phyloP scores from a whole-genome alignment of 1,140 invertebrate species.

The Drosophila sproati region DNA sequence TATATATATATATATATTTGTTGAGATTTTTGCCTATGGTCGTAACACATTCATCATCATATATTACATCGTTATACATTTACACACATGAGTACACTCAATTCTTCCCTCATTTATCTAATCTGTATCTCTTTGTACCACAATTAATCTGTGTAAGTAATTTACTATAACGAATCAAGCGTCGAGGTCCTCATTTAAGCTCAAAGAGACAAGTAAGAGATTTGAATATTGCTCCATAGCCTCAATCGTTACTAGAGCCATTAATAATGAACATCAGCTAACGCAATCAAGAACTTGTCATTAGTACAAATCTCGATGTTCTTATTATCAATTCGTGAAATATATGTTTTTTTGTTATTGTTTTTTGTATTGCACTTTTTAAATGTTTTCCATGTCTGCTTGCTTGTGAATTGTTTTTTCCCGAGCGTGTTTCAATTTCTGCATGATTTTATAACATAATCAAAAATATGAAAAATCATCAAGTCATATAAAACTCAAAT shows the following conservation, averaged over 20 bases:
- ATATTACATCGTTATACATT: not conserved
- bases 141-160: conserved; percentile 55
- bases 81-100: conserved; percentile 18
- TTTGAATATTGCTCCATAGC: conserved; percentile 10
- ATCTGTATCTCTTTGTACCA: conserved; percentile 46
- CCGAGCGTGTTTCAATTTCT: conserved; percentile 10
- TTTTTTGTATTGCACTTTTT: conserved; percentile 38
- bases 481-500: conserved; percentile 8
- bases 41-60: not conserved
- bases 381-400: conserved; percentile 33
- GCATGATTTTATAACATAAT: conserved; percentile 22
- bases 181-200: conserved; percentile 56
- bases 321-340: conserved; percentile 3
- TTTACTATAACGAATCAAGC: conserved; percentile 59
- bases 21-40: not conserved
- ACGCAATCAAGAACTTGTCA: conserved; percentile 42
- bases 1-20: not conserved
- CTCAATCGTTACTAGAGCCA: conserved; percentile 4
- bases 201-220: conserved; percentile 50
- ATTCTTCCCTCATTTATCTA: conserved; percentile 22
- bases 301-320: conserved; percentile 18
- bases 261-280: conserved; percentile 21
- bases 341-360: not conserved
- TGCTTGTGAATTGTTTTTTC: conserved; percentile 36
- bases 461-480: conserved; percentile 4